Evolutionary conservation across 2,113 vertebrate genomes (phyloP).

Genomic region (Leiothrix lutea): DNA sequence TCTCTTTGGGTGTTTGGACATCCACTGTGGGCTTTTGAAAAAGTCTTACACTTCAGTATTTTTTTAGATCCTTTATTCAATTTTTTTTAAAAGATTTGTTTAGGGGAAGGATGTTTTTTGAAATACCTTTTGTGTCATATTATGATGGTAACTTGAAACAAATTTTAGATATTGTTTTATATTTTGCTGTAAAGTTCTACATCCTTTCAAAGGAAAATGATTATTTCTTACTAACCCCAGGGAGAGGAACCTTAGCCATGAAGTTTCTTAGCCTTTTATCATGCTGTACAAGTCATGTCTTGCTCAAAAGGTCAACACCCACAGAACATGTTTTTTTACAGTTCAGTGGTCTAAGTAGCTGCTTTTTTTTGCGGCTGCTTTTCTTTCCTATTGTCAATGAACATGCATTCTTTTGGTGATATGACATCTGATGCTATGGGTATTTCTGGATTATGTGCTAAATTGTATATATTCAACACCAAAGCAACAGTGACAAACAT

Average conservation of each 20-base stretch:
- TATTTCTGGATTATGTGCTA: neutral
- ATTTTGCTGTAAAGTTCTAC: neutral
- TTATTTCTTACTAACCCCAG: neutral
- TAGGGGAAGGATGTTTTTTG: neutral
- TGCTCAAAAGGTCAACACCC: slow-evolving; percentile 32
- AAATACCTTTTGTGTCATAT: neutral
- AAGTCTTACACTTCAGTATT: neutral
- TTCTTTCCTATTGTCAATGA: neutral
- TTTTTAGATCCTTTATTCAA: neutral
- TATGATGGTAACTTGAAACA: neutral
- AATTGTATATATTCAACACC: neutral
- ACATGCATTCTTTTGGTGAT: neutral
- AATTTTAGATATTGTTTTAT: neutral
- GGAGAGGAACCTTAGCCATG: neutral
- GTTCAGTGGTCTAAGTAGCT: neutral
- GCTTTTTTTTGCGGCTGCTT: neutral
- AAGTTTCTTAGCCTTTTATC: neutral
- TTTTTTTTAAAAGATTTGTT: neutral
- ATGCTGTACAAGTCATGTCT: neutral
- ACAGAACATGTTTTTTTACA: neutral
- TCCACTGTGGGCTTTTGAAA: neutral
- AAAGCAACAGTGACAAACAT: neutral
- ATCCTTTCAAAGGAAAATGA: neutral
- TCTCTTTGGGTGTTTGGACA: neutral
- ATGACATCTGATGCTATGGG: neutral